Evolutionary conservation across 2,113 vertebrate genomes (phyloP), one percentile per base, ranked within the genome.

Genomic region (Alouatta palliata): DNA sequence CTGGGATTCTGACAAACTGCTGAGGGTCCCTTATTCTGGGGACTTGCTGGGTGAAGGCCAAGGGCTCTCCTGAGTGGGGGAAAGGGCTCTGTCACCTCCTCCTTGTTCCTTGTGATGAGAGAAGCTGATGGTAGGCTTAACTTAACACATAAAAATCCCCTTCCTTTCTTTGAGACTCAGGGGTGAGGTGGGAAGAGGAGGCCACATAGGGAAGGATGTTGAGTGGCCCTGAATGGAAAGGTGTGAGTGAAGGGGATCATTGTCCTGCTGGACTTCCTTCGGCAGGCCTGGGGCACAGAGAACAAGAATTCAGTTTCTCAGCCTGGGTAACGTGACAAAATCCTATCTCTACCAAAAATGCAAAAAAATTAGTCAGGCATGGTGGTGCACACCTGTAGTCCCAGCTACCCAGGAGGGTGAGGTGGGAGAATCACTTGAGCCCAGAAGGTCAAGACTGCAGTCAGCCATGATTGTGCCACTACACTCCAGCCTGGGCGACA

Each of bases 121-220:
- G 64, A 40, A 47, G 64, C 49, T 20, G 5, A 64, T 20, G 17
- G 19, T 68, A 19, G 49, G 25, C 45, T 68, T 32, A 5, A 14
- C 73, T 54, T 14, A 56, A 77, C 17, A 58, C 70, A n/a, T 90
- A 58, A 61, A 87, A 68, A 58, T n/a, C 35, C n/a, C 40, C 6
- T 64, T 95, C 66, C 49, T 52, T 81, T 47, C 52, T 58, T 47
- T 40, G 82, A 83, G 81, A 76, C 54, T 71, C 52, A 83, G 52
- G 32, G 73, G 27, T 27, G 19, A 16, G 66, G 10, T 68, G 25
- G 82, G 23, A 75, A 84, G 52, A 64, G 75, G 47, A 25, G 37
- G 37, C n/a, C 47, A 25, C 2, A 0, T 0, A 32, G 43, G 23
- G 47, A 58, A 23, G n/a, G 25, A 35, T 7, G 3, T 4, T 54